Evolutionary conservation across 2,888 invertebrate species (phyloP).

Genomic region (Trachelus stipa): DNA sequence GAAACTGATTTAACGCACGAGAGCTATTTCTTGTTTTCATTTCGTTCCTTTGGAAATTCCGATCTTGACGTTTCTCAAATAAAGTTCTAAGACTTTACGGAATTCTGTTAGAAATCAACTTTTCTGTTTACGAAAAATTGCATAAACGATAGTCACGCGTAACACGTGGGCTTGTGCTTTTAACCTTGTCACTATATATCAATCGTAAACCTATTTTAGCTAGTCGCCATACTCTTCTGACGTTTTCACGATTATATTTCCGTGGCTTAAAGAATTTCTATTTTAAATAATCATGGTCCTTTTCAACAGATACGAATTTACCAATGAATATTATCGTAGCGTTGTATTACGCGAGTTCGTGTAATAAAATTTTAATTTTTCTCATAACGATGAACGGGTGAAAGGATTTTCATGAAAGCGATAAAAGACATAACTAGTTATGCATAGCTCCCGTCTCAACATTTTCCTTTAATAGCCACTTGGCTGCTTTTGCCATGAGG

Average conservation of each 20-base stretch:
- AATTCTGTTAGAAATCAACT: not conserved
- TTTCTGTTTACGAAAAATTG: slow-evolving; percentile 16
- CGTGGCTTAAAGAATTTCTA: not conserved
- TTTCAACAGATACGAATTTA: not conserved
- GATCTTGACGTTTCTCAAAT: not conserved
- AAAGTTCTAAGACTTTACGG: not conserved
- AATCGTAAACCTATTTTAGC: not conserved
- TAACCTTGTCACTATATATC: slow-evolving; percentile 32
- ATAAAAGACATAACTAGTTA: not conserved
- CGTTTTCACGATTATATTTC: not conserved
- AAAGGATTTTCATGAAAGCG: not conserved
- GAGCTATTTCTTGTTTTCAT: not conserved
- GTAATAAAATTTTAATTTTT: not conserved
- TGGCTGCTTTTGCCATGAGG: not conserved
- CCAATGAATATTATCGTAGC: not conserved
- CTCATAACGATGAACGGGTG: not conserved
- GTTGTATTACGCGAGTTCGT: not conserved
- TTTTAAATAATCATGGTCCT: not conserved
- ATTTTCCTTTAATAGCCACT: not conserved
- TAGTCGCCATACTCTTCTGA: not conserved
- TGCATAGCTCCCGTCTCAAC: not conserved
- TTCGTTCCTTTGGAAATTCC: not conserved
- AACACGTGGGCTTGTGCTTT: slow-evolving; percentile 29
- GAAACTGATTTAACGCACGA: not conserved
- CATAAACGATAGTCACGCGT: slow-evolving; percentile 33